phyloP scores from a whole-genome alignment of 2,797 vertebrate species.

The Periophthalmus magnuspinnatus region DNA sequence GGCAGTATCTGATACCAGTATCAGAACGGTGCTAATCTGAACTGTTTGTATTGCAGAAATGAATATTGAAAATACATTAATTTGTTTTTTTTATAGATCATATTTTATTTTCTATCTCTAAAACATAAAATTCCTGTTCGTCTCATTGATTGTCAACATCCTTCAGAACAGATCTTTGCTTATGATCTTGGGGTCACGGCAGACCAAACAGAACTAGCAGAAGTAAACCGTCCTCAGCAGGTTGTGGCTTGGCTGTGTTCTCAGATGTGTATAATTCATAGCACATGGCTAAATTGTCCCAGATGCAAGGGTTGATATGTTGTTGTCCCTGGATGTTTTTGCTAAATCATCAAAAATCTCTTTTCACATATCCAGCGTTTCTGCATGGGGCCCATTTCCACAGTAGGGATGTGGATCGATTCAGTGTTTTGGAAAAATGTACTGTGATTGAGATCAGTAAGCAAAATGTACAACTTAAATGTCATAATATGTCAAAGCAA shows the following conservation, averaged over 20 bases:
- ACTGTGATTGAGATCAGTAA: too few species aligned
- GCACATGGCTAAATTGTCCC: slow-evolving; percentile 76
- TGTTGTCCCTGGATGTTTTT: slow-evolving; percentile 60
- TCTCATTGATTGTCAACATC: slow-evolving; percentile 31
- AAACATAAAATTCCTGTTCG: neutral
- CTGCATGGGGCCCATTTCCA: slow-evolving; percentile 46
- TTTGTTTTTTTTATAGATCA: too few species aligned
- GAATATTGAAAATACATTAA: too few species aligned
- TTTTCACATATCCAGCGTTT: slow-evolving; percentile 48
- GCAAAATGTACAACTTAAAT: too few species aligned
- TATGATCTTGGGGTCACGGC: slow-evolving; percentile 53
- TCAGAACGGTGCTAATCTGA: too few species aligned
- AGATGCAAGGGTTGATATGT: slow-evolving; percentile 72
- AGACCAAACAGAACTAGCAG: slow-evolving; percentile 61
- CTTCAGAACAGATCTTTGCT: slow-evolving; percentile 34
- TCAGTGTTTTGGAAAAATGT: too few species aligned
- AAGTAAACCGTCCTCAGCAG: slow-evolving; percentile 66
- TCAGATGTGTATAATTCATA: slow-evolving; percentile 70
- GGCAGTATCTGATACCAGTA: too few species aligned
- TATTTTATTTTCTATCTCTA: too few species aligned
- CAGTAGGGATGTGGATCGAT: slow-evolving; percentile 28
- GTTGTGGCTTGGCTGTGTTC: slow-evolving; percentile 73
- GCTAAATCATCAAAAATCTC: slow-evolving; percentile 66
- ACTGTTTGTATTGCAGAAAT: too few species aligned
- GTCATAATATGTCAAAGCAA: too few species aligned